These are phyloP conservation scores for Erebia epiphron DNA, from an alignment of 2,888 invertebrate genomes.

Conservation along the genomic window DNA sequence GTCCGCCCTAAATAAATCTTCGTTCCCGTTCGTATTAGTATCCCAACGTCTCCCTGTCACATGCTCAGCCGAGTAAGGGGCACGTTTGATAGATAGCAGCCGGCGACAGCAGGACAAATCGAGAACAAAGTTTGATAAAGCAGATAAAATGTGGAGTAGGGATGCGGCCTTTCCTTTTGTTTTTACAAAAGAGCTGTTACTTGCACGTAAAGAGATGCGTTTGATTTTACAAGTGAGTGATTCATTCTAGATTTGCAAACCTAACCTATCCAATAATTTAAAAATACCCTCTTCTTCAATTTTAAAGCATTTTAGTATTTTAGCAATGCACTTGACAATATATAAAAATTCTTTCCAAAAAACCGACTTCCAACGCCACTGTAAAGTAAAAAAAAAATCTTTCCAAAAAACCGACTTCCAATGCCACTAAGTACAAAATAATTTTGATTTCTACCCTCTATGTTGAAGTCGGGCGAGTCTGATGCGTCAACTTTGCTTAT, in stretches of 20 bases:
- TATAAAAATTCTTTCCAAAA: too few relatives aligned
- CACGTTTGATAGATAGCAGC: slow-evolving; percentile 44
- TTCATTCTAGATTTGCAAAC: background rate
- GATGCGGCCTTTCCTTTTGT: slow-evolving; percentile 50
- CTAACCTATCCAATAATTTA: too few relatives aligned
- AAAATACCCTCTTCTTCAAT: too few relatives aligned
- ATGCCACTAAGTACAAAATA: too few relatives aligned
- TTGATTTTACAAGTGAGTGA: background rate
- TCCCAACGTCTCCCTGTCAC: slow-evolving; percentile 38
- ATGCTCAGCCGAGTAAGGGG: slow-evolving; percentile 40
- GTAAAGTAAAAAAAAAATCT: too few relatives aligned
- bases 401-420: too few relatives aligned
- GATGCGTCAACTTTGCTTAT: too few relatives aligned
- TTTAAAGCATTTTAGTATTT: too few relatives aligned
- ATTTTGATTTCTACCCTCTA: too few relatives aligned
- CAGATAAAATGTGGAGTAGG: slow-evolving; percentile 56
- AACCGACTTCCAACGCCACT: too few relatives aligned
- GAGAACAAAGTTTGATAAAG: slow-evolving; percentile 57
- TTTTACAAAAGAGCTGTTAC: slow-evolving; percentile 36
- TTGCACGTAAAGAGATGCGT: background rate
- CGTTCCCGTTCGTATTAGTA: slow-evolving; percentile 30
- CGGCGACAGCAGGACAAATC: slow-evolving; percentile 49
- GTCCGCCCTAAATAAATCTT: slow-evolving; percentile 33
- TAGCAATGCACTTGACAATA: too few relatives aligned
- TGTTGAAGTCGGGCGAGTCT: too few relatives aligned